phyloP scores from a whole-genome alignment of 2,888 invertebrate genomes.

The Hylaea fasciaria region DNA sequence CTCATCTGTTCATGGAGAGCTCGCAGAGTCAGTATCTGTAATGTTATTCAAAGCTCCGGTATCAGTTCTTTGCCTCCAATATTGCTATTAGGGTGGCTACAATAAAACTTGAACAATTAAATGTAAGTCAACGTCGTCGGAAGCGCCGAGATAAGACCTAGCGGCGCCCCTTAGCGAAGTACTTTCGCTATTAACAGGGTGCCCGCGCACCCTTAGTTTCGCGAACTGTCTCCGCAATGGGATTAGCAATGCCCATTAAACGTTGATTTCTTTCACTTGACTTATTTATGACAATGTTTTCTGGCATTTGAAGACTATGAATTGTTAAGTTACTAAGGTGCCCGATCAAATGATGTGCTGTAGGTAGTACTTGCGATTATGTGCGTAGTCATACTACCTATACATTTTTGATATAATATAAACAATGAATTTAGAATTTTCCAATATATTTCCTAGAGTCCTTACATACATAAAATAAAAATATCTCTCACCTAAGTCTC shows the following conservation, averaged over 20 bases:
- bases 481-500: no score
- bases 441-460: no score
- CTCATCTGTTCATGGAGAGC: slow-evolving; percentile 39
- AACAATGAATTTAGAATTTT: no score
- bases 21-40: slow-evolving; percentile 51
- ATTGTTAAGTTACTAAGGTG: slow-evolving; percentile 1
- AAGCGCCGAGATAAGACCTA: slow-evolving; percentile 75
- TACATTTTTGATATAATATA: no score
- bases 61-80: slow-evolving; percentile 67
- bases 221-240: slow-evolving; percentile 61
- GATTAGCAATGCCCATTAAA: slow-evolving; percentile 65
- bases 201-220: slow-evolving; percentile 59
- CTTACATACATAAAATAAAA: no score
- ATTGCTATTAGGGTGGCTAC: slow-evolving; percentile 73
- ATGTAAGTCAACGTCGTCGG: slow-evolving; percentile 76
- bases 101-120: slow-evolving; percentile 83
- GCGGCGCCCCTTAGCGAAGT: slow-evolving; percentile 69
- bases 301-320: slow-evolving; percentile 36
- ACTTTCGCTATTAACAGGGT: slow-evolving; percentile 77
- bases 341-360: no score
- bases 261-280: slow-evolving; percentile 45
- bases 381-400: no score
- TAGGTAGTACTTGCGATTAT: no score
- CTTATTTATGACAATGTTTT: slow-evolving; percentile 47
- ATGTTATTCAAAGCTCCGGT: slow-evolving; percentile 61